A percentile compares a stretch with the other conserved stretches of the same genome.
Conservation (phyloP, 1,140 invertebrate genomes). For the Aporrectodea caliginosa region DNA sequence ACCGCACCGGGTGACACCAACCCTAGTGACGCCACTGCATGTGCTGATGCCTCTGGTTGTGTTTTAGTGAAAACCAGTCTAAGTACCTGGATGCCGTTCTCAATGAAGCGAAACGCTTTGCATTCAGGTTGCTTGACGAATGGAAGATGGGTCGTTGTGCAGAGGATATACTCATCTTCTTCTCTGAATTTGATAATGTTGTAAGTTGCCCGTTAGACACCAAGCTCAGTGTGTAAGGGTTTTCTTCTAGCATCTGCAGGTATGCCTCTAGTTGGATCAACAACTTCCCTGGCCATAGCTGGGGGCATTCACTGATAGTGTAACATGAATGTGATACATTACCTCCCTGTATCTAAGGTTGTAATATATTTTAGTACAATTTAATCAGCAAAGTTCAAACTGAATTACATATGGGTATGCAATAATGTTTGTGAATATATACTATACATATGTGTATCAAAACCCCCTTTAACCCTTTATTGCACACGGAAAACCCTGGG, state of each 20-base stretch:
- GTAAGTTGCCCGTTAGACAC: too few species aligned
- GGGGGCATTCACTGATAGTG: too few species aligned
- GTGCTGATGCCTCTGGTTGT: not conserved
- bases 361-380: not conserved
- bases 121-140: not conserved
- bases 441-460: too few species aligned
- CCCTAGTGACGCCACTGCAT: too few species aligned
- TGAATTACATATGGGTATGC: too few species aligned
- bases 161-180: constrained; percentile 17
- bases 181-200: not conserved
- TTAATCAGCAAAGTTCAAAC: not conserved
- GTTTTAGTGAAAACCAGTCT: not conserved
- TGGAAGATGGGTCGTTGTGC: constrained; percentile 14
- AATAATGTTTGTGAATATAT: too few species aligned
- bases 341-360: not conserved
- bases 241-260: not conserved
- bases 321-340: not conserved
- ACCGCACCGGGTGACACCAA: too few species aligned
- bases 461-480: too few species aligned
- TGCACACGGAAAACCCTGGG: too few species aligned
- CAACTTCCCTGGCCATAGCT: not conserved
- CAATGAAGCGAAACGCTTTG: not conserved
- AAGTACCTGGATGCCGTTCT: constrained; percentile 9
- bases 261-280: not conserved
- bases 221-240: not conserved